These are phyloP conservation scores for Argentina silus DNA, from an alignment of 2,797 vertebrate species.

Conservation along the genomic window DNA sequence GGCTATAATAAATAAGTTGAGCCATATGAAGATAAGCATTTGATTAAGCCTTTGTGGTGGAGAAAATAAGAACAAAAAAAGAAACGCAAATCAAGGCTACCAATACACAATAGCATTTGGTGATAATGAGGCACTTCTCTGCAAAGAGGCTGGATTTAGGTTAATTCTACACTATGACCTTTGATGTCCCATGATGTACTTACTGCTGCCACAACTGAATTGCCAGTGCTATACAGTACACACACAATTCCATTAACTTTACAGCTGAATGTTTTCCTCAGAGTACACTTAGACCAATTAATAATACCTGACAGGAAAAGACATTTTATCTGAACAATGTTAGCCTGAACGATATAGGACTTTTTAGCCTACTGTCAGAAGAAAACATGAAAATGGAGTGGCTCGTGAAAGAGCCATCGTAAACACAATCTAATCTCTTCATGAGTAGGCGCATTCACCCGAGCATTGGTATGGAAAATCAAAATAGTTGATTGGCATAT, in stretches of 20 bases:
- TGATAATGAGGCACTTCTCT: slow-evolving; percentile 52
- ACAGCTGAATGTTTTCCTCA: not conserved
- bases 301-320: not conserved
- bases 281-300: not conserved
- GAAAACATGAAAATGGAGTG: too few relatives aligned
- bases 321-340: too few relatives aligned
- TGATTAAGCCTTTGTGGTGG: not conserved
- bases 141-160: slow-evolving; percentile 15
- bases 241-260: not conserved
- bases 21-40: not conserved
- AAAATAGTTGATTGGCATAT: too few relatives aligned
- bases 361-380: too few relatives aligned
- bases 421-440: too few relatives aligned
- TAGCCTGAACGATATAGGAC: too few relatives aligned
- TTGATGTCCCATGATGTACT: not conserved
- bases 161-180: not conserved
- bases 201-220: not conserved
- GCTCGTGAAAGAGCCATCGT: too few relatives aligned
- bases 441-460: too few relatives aligned
- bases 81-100: slow-evolving; percentile 29
- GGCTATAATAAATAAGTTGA: not conserved
- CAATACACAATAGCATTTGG: slow-evolving; percentile 21
- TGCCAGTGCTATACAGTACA: not conserved
- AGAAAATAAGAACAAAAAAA: slow-evolving; percentile 6
- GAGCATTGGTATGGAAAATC: too few relatives aligned